Base-by-base conservation (phyloP, 2,797 vertebrate genomes). In the Falco biarmicus region DNA sequence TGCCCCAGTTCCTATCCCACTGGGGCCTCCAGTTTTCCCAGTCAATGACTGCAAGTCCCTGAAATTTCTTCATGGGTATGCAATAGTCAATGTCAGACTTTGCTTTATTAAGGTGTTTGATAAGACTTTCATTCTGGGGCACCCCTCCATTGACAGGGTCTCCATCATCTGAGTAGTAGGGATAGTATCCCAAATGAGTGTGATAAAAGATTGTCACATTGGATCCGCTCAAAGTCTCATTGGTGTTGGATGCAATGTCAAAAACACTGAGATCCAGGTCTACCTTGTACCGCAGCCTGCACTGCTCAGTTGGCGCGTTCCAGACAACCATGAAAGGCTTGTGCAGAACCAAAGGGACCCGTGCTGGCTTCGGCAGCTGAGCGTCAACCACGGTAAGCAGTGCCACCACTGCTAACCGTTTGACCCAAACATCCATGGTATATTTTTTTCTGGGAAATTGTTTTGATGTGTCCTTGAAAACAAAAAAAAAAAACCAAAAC, bases 11-110 rank as follows among this genome's bases (percentile, higher is more conserved):
- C 89, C 99, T 98, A 8, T 99, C 98, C 99, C 99, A 99, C 88
- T 99, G 99, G 3, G 99, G 99, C 59, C 99, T 98, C 99, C 99
- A 99, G 96, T 98, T 98, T 97, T 99, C 99, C 99, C 99, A 99
- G 95, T 99, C 99, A 45, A 99, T 99, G 79, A 99, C 98, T 10
- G 98, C 98, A 87, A 99, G 98, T 25, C 98, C 98, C 76, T 98
- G 97, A 77, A 99, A 99, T 89, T 99, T 98, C 97, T 98, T 99
- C 96, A 98, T 95, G 24, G 98, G 98, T 94, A 99, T 98, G 71
- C 98, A 93, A 37, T 98, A 98, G 68, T 98, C 97, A 20, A 99
- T 99, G 95, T 99, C 99, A 3, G 93, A 93, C 82, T 98, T 96
- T 9, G 98, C 98, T 96, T 99, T 99, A 94, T 92, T 98, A 45